Evolutionary conservation across 2,113 vertebrate genomes (phyloP).

Genomic region (Oryzias curvinotus): DNA sequence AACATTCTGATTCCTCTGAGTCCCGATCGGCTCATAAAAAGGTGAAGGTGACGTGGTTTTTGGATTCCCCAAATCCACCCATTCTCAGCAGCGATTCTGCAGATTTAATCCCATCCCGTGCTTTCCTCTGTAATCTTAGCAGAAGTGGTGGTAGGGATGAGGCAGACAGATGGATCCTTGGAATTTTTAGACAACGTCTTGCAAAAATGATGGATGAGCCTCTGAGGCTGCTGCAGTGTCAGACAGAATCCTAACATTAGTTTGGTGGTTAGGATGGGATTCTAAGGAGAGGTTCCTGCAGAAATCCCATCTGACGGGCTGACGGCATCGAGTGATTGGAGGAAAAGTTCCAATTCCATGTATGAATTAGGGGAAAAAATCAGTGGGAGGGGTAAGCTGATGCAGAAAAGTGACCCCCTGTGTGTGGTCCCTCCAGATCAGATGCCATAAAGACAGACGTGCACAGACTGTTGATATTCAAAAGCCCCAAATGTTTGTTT

Average conservation of each 20-base stretch:
- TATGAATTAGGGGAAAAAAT: constrained; percentile 8
- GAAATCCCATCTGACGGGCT: background rate
- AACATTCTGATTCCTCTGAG: no score
- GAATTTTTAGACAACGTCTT: constrained; percentile 27
- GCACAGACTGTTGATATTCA: constrained; percentile 67
- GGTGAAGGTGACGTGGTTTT: constrained; percentile 25
- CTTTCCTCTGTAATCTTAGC: constrained; percentile 52
- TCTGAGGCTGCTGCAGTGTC: constrained; percentile 15
- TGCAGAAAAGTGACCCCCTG: constrained; percentile 58
- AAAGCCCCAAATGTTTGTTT: constrained; percentile 71
- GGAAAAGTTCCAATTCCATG: background rate
- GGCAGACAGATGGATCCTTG: constrained; percentile 55
- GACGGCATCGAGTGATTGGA: background rate
- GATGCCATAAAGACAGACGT: constrained; percentile 51
- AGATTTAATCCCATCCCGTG: constrained; percentile 8
- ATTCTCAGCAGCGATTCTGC: constrained; percentile 22
- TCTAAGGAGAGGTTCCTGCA: background rate
- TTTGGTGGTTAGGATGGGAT: background rate
- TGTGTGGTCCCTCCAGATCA: constrained; percentile 71
- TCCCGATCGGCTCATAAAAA: constrained; percentile 3
- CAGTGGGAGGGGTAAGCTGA: constrained; percentile 39
- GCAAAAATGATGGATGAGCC: constrained; percentile 61
- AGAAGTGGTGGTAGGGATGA: constrained; percentile 23
- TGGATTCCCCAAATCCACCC: constrained; percentile 23
- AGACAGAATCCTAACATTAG: background rate